Base-by-base conservation (phyloP, 1,140 invertebrate species). In the Formica selysi region DNA sequence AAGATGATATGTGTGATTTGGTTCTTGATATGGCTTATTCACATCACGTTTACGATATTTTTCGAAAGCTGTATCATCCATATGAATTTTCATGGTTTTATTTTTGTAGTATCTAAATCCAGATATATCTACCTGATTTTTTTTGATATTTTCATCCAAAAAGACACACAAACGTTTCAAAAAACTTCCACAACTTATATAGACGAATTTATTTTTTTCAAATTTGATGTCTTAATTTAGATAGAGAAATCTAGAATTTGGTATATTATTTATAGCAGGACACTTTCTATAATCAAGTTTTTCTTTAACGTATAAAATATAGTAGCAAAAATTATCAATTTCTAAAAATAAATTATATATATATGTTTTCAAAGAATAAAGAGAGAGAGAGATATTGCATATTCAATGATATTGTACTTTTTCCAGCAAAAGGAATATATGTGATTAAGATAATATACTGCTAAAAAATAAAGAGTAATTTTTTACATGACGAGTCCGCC, bases 381-480 rank as follows among this genome's bases (percentile, higher is more conserved):
- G 13, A 76, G 4, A 76, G 59, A 7, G 32, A 3, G 1, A 32
- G 32, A 32, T 32, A 32, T 41, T 5, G 16, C 11, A 44, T 64
- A 41, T n/a, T 44, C 10, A 36, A 51, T 10, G 10, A 22, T 3
- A 41, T 13, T 7, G 19, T 22, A 44, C 13, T 11, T 22, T 22
- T 22, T 48, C 1, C 3, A 41, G 29, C 0, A 13, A 61, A 29
- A 70, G 36, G 5, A 8, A 48, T 26, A 32, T 36, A 16, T 5
- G 6, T 41, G 3, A n/a, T 5, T 44, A 62, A 11, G 6, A 2
- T 70, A 68, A 80, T 26, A 41, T 41, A 73, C 26, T 38, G 51
- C 22, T 62, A 11, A 22, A 83, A 81, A 62, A 62, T 61, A 29
- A 22, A 61, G 54, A 78, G 44, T 57, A 85, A 85, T 78, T 85